Base-by-base conservation (phyloP, 2,113 vertebrate species). In the Myxocyprinus asiaticus region DNA sequence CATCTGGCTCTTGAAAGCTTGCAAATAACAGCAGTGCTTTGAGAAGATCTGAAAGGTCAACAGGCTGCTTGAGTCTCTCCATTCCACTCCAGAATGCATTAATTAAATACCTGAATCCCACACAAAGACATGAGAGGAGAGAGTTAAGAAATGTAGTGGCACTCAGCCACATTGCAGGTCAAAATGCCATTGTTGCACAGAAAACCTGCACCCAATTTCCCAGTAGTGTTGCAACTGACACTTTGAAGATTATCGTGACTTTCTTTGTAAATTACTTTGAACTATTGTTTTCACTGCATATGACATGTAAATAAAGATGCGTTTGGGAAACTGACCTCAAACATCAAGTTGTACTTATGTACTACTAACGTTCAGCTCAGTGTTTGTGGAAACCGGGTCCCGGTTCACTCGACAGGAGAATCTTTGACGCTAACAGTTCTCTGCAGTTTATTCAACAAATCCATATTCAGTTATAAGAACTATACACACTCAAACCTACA, bases 11-110 rank as follows among this genome's bases (percentile, higher is more conserved):
- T 11, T 33, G 67, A n/a, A 22, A 51, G 48, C 67, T 68, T 33
- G 9, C 6, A 53, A 15, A 53, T 51, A 68, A 45, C 77, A 83
- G 50, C 45, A 50, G 61, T 74, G 64, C 78, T 79, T 81, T 81
- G 84, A 83, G 81, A 88, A 87, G 84, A 87, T 86, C 22, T 33
- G 22, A 33, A 33, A 33, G 22, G 22, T 33, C 85, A 88, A 76
- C 56, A 75, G 81, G 78, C 85, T 71, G 48, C 51, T 65, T 74
- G 72, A 82, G 81, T 84, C 82, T 84, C 83, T 83, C 61, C 33
- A 85, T 11, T 59, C 51, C 43, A 63, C 61, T 64, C 59, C 53
- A 12, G 63, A 42, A 11, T 12, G 47, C 74, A 51, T 33, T 33
- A 1, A 33, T 33, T 33, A 33, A 33, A 33, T 33, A 33, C 22